Evolutionary conservation across 2,797 vertebrate genomes (phyloP).

Genomic region (Lycodopsis pacificus): DNA sequence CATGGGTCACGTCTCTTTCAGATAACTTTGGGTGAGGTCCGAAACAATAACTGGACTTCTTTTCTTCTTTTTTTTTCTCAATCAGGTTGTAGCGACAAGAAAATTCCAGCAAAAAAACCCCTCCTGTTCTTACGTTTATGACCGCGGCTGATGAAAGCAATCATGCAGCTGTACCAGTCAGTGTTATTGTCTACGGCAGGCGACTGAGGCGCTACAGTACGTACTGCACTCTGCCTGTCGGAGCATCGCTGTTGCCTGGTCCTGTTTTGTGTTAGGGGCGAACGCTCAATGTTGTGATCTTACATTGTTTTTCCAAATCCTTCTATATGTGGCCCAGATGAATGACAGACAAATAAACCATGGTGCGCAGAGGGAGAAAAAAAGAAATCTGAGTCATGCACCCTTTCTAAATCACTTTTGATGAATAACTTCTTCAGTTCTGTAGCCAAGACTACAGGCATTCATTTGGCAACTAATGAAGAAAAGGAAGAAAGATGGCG

Average conservation of each 20-base stretch:
- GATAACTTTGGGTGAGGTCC: slow-evolving; percentile 67
- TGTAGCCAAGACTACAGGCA: slow-evolving; percentile 79
- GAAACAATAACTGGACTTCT: slow-evolving; percentile 28
- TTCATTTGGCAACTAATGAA: slow-evolving; percentile 78
- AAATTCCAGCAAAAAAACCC: slow-evolving; percentile 10
- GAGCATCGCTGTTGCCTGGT: slow-evolving; percentile 47
- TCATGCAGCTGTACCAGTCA: slow-evolving; percentile 34
- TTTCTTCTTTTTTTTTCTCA: not conserved
- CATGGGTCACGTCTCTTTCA: slow-evolving; percentile 64
- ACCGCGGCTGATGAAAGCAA: slow-evolving; percentile 42
- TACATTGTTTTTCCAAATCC: slow-evolving; percentile 68
- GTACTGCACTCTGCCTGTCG: slow-evolving; percentile 33
- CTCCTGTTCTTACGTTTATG: not conserved
- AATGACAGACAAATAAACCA: slow-evolving; percentile 76
- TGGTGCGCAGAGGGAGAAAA: slow-evolving; percentile 39
- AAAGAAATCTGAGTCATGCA: slow-evolving; percentile 69
- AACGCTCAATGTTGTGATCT: slow-evolving; percentile 48
- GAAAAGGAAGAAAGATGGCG: slow-evolving; percentile 84
- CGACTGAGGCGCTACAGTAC: slow-evolving; percentile 14
- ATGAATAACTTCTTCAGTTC: slow-evolving; percentile 79
- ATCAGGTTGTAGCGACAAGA: slow-evolving; percentile 1
- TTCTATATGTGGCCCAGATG: slow-evolving; percentile 69
- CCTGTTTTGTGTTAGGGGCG: slow-evolving; percentile 56
- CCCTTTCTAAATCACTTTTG: slow-evolving; percentile 76
- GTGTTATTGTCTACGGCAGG: slow-evolving; percentile 43